These are phyloP conservation scores for Mallateleia sp. DNA, from an alignment of 2,888 invertebrate genomes.

Conservation along the genomic window DNA sequence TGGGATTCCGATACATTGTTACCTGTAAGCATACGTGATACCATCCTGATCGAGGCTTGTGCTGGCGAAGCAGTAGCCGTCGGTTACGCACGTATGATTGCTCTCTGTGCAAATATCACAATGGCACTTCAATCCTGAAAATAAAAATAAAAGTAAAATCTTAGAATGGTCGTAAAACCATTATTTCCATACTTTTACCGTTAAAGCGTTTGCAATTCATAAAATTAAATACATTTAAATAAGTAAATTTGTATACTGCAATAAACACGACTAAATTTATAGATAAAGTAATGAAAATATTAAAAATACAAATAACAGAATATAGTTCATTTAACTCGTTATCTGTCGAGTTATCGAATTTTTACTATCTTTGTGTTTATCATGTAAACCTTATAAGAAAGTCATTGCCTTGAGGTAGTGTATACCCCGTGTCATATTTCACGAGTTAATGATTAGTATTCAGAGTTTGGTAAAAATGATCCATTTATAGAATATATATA, in stretches of 20 bases:
- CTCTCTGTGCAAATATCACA: slow-evolving; percentile 94
- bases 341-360: no score
- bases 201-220: neutral
- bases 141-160: slow-evolving; percentile 50
- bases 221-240: neutral
- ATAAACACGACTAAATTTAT: neutral
- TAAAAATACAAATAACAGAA: no score
- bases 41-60: slow-evolving; percentile 92
- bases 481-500: no score
- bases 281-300: no score
- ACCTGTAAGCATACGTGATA: slow-evolving; percentile 94
- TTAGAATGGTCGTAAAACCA: slow-evolving; percentile 30
- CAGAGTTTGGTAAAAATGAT: no score
- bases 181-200: neutral
- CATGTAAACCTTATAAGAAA: no score
- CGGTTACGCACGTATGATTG: slow-evolving; percentile 96
- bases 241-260: neutral
- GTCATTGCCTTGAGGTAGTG: no score
- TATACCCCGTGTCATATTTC: no score
- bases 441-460: no score
- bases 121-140: slow-evolving; percentile 95
- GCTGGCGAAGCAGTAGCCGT: slow-evolving; percentile 97
- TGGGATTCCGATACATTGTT: slow-evolving; percentile 89
- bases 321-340: no score
- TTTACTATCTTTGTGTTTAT: no score